Base-by-base conservation (phyloP, 23 tunicate genomes). In the Clavelina lepadiformis region DNA sequence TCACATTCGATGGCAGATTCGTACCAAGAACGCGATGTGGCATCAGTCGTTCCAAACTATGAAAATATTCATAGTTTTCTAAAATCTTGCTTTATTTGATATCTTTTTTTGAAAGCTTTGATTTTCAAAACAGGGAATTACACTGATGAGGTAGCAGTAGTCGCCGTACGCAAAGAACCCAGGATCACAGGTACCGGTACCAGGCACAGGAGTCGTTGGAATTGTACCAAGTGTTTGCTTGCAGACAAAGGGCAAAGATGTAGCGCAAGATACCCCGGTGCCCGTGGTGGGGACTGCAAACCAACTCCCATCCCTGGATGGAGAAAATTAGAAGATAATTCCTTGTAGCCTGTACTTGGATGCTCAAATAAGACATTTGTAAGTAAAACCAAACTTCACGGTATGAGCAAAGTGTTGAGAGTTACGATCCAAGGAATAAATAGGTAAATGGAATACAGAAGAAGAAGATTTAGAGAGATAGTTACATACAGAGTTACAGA, bases 181-280 rank as follows among this genome's bases (percentile, higher is more conserved):
- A 0, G 73, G 68, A 45, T 80, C 87, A 44, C 96, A 88, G 11
- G 26, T 45, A 20, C 96, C 96, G 7, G 60, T 73, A 51, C 61
- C 52, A 8, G 79, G 70, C 20, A 68, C 96, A 33, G 87, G 78
- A 6, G 87, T 62, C 18, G 96, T 79, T 3, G 96, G 96, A 18
- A 80, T 67, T 20, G 70, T 49, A 20, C 61, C 78, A 5, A 79
- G 63, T 0, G 38, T 33, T 28, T 46, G 22, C 61, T 88, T 80
- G 77, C 96, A 88, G 27, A 79, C 85, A 51, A 70, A 88, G 1
- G 86, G 56, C 38, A 46, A 38, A 24, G 77, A 19, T 31, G 82
- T 49, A 1, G 5, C 35, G 35, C 83, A 76, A 20, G 63, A 0
- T 5, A 7, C 55, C 3, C 8, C 62, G 36, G 68, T 31, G 8